Evolutionary conservation across 2,797 vertebrate species (phyloP), one percentile per base, ranked within the genome.

Genomic region (Pterois miles): DNA sequence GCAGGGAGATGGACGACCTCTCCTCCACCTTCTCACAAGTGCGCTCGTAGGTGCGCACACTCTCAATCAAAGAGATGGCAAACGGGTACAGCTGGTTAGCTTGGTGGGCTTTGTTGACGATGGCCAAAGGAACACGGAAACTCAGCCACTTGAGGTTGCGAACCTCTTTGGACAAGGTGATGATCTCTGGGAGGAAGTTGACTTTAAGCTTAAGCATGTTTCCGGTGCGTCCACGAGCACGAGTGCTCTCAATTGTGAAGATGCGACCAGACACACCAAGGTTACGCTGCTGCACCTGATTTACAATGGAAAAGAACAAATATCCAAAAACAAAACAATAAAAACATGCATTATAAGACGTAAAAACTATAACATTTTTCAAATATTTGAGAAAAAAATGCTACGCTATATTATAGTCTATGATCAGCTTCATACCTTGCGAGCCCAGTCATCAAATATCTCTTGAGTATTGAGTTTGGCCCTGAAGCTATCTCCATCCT

Each of bases 381-480:
- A 18, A 34, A 31, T 14, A 43, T 59, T 18, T 43, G 27, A 73
- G 1, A 48, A 74, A 48, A 74, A 20, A n/a, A 43, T 20, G 4
- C 23, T 14, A 1, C 3, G 20, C 0, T 6, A 54, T 12, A 12
- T 27, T 20, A 6, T 4, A 11, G 5, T 36, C 40, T n/a, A 14
- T 43, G 3, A 48, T n/a, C 1, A 11, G 13, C 3, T 74, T 3
- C 48, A 7, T 89, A 99, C 98, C 93, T 99, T 99, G 34, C 98
- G 95, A 1, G 98, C 98, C 98, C 98, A 99, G 86, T 99, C 98
- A 31, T 99, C 98, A n/a, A 99, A 99, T 65, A 99, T 99, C 89
- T 99, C 98, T 81, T 99, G 98, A 4, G 98, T 99, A 86, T 99
- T 99, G 70, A 99, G 98, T 85, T 99, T 99, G 88, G 98, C 98